Evolutionary conservation across 1,140 invertebrate genomes (phyloP).

Genomic region (Drosophila kepulauana): DNA sequence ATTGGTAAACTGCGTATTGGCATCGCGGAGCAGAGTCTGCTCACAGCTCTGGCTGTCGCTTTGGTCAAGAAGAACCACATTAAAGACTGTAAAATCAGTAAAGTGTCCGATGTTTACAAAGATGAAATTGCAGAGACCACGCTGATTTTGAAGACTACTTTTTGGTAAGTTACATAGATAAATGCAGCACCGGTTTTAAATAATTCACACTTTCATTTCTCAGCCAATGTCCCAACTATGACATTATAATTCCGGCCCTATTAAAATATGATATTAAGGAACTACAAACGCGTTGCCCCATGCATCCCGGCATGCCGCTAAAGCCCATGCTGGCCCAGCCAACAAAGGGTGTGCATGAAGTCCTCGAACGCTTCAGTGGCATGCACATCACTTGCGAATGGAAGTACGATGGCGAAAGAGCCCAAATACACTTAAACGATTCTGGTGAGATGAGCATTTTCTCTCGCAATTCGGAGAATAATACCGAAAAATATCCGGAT

Average conservation of each 20-base stretch:
- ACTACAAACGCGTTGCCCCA: slow-evolving; percentile 93
- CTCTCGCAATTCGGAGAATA: slow-evolving; percentile 99
- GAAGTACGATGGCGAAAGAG: slow-evolving; percentile 99
- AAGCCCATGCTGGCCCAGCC: slow-evolving; percentile 99
- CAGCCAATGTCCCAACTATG: slow-evolving; percentile 98
- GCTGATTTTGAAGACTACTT: slow-evolving; percentile 95
- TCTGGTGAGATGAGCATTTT: slow-evolving; percentile 92
- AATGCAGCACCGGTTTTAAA: not conserved
- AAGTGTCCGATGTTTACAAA: slow-evolving; percentile 88
- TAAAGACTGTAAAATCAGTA: slow-evolving; percentile 88
- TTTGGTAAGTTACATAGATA: slow-evolving; percentile 89
- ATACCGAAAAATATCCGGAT: slow-evolving; percentile 99
- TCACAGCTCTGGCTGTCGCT: slow-evolving; percentile 96
- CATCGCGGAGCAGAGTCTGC: slow-evolving; percentile 97
- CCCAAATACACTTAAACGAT: slow-evolving; percentile 94
- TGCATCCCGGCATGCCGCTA: slow-evolving; percentile 97
- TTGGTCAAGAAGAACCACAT: slow-evolving; percentile 88
- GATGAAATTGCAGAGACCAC: slow-evolving; percentile 91
- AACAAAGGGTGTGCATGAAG: slow-evolving; percentile 96
- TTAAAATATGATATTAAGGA: slow-evolving; percentile 92
- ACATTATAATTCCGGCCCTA: slow-evolving; percentile 93
- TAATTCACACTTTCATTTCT: not conserved
- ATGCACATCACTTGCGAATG: slow-evolving; percentile 99
- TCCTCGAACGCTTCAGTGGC: slow-evolving; percentile 95
- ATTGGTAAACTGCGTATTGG: slow-evolving; percentile 98